These are phyloP conservation scores for Corythornis vintsioides DNA, from an alignment of 2,113 vertebrate genomes.

Conservation along the genomic window DNA sequence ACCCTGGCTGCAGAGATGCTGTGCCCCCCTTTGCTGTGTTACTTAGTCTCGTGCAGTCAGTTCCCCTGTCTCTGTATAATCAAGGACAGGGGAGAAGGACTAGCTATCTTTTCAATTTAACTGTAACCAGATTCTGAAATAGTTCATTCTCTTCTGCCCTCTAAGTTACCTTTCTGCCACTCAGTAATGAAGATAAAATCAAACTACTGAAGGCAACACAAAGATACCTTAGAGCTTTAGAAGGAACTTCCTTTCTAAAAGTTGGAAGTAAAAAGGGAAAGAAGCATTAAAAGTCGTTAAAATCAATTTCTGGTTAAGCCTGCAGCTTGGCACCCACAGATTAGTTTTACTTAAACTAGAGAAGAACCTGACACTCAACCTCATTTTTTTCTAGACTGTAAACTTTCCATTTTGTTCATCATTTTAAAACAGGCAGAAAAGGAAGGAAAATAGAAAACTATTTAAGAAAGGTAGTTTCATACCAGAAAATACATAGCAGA, in stretches of 20 bases:
- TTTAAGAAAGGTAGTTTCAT: background rate
- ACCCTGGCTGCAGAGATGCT: background rate
- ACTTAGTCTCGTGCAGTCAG: background rate
- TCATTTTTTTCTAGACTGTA: background rate
- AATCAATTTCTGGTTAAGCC: background rate
- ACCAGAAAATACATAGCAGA: background rate
- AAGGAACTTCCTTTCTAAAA: background rate
- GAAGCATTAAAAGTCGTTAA: background rate
- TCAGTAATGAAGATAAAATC: background rate
- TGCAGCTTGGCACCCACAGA: background rate
- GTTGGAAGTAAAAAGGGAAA: background rate
- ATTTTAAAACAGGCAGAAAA: background rate
- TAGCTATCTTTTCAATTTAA: background rate
- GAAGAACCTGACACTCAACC: background rate
- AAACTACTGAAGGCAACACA: background rate
- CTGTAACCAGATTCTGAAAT: background rate
- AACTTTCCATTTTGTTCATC: background rate
- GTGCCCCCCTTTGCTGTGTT: background rate
- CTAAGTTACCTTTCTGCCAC: background rate
- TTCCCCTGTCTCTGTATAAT: background rate
- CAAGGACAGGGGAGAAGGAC: background rate
- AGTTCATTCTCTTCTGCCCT: background rate
- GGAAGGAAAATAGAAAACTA: background rate
- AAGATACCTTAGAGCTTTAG: background rate
- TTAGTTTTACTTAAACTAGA: background rate